phyloP scores from a whole-genome alignment of 2,113 vertebrate species.

The Xenopus borealis region DNA sequence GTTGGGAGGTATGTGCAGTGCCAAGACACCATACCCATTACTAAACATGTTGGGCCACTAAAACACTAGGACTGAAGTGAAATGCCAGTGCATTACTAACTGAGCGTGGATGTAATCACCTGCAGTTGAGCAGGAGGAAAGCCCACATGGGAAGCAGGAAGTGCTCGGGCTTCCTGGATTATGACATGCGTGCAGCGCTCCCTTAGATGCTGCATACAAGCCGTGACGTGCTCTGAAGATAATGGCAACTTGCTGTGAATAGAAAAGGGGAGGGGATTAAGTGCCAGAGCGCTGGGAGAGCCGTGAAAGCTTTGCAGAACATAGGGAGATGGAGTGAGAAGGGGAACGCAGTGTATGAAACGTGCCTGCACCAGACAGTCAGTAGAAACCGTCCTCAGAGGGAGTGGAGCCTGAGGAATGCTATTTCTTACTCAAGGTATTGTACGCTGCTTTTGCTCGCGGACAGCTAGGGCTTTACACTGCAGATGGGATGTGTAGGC shows the following conservation, averaged over 20 bases:
- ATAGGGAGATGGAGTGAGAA: no score
- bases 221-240: slow-evolving; percentile 17
- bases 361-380: neutral
- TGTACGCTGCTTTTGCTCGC: neutral
- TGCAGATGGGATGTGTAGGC: no score
- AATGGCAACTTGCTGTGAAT: slow-evolving; percentile 24
- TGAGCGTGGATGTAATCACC: slow-evolving; percentile 7
- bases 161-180: slow-evolving; percentile 32
- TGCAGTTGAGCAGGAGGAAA: slow-evolving; percentile 9
- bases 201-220: slow-evolving; percentile 10
- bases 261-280: slow-evolving; percentile 29
- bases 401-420: neutral
- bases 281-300: slow-evolving; percentile 8
- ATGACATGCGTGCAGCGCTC: slow-evolving; percentile 3
- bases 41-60: no score
- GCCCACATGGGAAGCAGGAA: slow-evolving; percentile 34
- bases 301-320: no score
- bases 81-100: no score
- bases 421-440: neutral
- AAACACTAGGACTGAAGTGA: no score
- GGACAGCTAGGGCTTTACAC: neutral
- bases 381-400: neutral
- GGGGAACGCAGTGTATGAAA: no score
- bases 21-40: no score
- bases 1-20: no score